Base-by-base conservation (phyloP, 2,888 invertebrate genomes). In the Caenorhabditis sp. region DNA sequence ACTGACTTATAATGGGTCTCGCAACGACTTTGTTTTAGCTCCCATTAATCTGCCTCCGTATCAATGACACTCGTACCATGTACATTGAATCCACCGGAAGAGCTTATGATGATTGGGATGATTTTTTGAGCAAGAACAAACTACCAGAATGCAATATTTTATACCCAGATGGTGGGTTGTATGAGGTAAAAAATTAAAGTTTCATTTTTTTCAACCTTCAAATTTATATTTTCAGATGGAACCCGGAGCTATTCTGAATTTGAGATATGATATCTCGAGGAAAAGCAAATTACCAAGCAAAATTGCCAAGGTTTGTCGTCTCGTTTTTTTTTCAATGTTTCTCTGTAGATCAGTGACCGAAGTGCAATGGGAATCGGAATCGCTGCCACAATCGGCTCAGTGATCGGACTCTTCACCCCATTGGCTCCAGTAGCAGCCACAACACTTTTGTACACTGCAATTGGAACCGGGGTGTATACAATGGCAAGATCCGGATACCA, bases 401-500 rank as follows among this genome's bases (percentile, higher is more conserved):
- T 83, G 0, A 67, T 83, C 11, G 83, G 83, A 26, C 67, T 83
- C 0, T 83, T 83, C 58, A 83, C 83, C 0, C 83, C 83, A 26
- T 20, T 83, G 5, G 83, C 83, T 18, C 83, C 83, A 9, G 71
- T 83, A 4, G 83, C 83, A 2, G 83, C 83, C 1, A 76, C 80
- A 11, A 80, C 79, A 2, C 22, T 83, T 2, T 51, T 83, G 0
- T 83, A 83, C 58, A 83, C 79, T 22, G 82, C 82, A 18, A 79
- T 82, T 44, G 82, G 82, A 15, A 82, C 82, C 24, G 82, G 78
- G 3, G 60, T 79, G 15, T 82, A 82, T 44, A 79, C 82, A 26
- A 82, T 82, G 82, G 72, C 82, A 2, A 50, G 82, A 60, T 82
- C 82, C 5, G 82, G 82, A 9, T 82, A 82, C 56, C 82, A 82